Base-by-base conservation (phyloP, 2,113 vertebrate genomes). In the Coryphaenoides rupestris region DNA sequence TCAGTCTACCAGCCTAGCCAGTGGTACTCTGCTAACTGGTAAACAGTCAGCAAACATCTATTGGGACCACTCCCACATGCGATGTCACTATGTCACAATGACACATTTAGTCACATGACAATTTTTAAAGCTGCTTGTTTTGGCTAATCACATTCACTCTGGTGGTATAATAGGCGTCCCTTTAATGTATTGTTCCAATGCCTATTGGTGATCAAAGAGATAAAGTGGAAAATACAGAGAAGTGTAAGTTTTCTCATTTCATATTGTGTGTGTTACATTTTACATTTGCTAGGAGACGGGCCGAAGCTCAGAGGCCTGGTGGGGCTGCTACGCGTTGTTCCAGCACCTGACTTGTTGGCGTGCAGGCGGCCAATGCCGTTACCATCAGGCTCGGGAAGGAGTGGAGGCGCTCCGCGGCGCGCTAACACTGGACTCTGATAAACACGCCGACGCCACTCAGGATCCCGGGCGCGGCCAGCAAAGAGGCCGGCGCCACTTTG, bases 341-440 rank as follows among this genome's bases (percentile, higher is more conserved):
- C 97, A 99, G 85, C 97, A 99, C 76, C 75, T 98, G 63, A 98
- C 97, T n/a, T 0, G 56, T 92, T 46, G 93, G 95, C 15, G 80
- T 98, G 1, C 88, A 95, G 17, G 93, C 93, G 6, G 91, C 94
- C 0, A 70, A 85, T 3, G 22, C 21, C 0, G 70, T 98, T 95
- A 90, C 45, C 71, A 58, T 19, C 90, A 91, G 62, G 88, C 91
- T 10, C 84, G 68, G 5, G 89, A 87, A 28, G 84, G 76, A 56
- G 87, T 93, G 66, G 76, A 76, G 28, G 80, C 45, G 52, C 52
- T 76, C 1, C 65, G 76, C 58, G 7, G 15, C 47, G 61, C 45
- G 0, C 24, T 75, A 1, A 79, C 26, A 62, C 68, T n/a, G 3
- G 22, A 28, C 65, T 59, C 65, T 6, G 19, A 19, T 21, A 16